Base-by-base conservation (phyloP, 2,113 vertebrate genomes). In the Tachycineta bicolor region DNA sequence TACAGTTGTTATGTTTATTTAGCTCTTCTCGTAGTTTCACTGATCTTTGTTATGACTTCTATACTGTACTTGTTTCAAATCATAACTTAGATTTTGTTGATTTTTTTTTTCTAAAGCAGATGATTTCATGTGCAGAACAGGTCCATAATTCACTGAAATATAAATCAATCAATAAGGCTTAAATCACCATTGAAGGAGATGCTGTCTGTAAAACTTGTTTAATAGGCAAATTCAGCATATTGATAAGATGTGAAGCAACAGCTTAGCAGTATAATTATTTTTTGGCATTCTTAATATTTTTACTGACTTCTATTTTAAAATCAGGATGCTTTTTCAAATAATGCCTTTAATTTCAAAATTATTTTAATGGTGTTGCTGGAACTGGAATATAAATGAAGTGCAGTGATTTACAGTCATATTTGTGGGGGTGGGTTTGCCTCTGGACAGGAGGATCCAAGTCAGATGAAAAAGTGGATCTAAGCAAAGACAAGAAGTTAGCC, bases 401-500 rank as follows among this genome's bases (percentile, higher is more conserved):
- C 33, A 67, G 44, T 90, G 63, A 93, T 81, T 95, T 50, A 91
- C 41, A 46, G 37, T 31, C 4, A 0, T 90, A 11, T 88, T 37
- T 90, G 10, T 50, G 44, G 76, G 79, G 64, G 4, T 80, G 95
- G 62, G 93, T 87, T 96, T 97, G 83, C 31, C 83, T 95, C 90
- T 80, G 19, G 83, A 50, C 89, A 99, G 99, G 99, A 96, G 98
- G 98, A 47, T 99, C 98, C 67, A 99, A 99, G 96, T 99, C 99
- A 4, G 99, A 99, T 46, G 99, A 99, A 98, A 99, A 99, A 97
- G 98, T 99, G 34, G 99, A 99, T 96, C 98, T 99, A 74, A 99
- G 99, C 80, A 99, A 99, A 97, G 99, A 99, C 97, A 99, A 99
- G 97, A 99, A 99, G 97, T 97, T 99, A 31, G 99, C 99, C 58